These are phyloP conservation scores for Trissoscelio sp. DNA, from an alignment of 2,888 invertebrate genomes.

Conservation along the genomic window DNA sequence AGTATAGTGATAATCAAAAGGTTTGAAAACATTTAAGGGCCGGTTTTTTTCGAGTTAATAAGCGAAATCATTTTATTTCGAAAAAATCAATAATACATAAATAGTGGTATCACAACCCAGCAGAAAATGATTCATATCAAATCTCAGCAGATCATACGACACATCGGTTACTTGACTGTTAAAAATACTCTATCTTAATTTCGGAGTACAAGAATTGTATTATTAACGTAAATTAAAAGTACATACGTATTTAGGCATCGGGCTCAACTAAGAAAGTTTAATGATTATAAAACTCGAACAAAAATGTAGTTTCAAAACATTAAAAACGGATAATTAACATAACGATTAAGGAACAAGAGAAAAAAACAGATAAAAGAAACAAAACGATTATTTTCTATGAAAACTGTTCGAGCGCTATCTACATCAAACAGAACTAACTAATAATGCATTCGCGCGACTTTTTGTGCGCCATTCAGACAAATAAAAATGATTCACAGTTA, in stretches of 20 bases:
- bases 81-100: neutral
- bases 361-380: slow-evolving; percentile 35
- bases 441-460: neutral
- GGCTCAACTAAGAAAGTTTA: slow-evolving; percentile 6
- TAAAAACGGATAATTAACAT: slow-evolving; percentile 41
- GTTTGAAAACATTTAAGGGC: neutral
- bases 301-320: slow-evolving; percentile 26
- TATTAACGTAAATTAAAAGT: neutral
- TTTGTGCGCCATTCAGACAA: too few relatives aligned
- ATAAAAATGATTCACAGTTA: too few relatives aligned
- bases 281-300: neutral
- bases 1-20: neutral
- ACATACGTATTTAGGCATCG: slow-evolving; percentile 44
- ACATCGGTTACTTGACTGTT: slow-evolving; percentile 13
- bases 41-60: neutral
- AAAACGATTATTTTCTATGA: slow-evolving; percentile 42
- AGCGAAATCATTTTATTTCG: neutral
- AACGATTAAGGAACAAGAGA: slow-evolving; percentile 31
- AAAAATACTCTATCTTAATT: slow-evolving; percentile 11
- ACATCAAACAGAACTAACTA: neutral
- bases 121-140: neutral
- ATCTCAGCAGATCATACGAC: slow-evolving; percentile 1
- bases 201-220: neutral
- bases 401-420: slow-evolving; percentile 1
- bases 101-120: neutral